phyloP scores from a whole-genome alignment of 2,797 vertebrate genomes.

The Mormyrops boulengeri region DNA sequence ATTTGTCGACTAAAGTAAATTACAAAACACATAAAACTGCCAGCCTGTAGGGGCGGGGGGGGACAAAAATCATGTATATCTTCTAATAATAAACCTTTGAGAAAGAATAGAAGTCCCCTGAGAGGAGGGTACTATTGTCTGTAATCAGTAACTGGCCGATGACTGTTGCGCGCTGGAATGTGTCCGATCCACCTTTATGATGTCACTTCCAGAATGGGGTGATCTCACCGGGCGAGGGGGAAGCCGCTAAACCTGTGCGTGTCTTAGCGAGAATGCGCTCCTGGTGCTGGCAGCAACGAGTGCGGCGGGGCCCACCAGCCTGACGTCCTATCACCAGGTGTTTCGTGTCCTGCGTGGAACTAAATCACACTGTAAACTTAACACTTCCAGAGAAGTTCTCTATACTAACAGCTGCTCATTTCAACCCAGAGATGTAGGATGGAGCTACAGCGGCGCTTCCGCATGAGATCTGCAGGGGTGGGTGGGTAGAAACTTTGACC shows the following conservation, averaged over 20 bases:
- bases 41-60: conserved; percentile 25
- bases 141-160: conserved; percentile 52
- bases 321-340: not conserved
- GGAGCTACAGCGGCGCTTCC: not conserved
- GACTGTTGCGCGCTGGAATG: conserved; percentile 51
- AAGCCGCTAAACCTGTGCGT: not conserved
- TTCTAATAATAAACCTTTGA: conserved; percentile 24
- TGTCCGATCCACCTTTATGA: conserved; percentile 50
- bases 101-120: conserved; percentile 22
- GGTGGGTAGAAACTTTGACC: not conserved
- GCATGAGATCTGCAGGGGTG: not conserved
- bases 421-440: not conserved
- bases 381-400: not conserved
- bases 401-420: not conserved
- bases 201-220: conserved; percentile 32
- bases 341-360: not conserved
- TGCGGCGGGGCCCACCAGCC: not conserved
- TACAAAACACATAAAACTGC: conserved; percentile 13
- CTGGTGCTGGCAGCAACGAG: no score
- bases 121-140: conserved; percentile 38
- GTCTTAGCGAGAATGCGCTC: not conserved
- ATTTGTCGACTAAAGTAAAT: conserved; percentile 26
- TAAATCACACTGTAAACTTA: not conserved
- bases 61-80: conserved; percentile 31
- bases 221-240: not conserved